Conservation (phyloP, 2,797 vertebrate species). For the Mustela erminea region DNA sequence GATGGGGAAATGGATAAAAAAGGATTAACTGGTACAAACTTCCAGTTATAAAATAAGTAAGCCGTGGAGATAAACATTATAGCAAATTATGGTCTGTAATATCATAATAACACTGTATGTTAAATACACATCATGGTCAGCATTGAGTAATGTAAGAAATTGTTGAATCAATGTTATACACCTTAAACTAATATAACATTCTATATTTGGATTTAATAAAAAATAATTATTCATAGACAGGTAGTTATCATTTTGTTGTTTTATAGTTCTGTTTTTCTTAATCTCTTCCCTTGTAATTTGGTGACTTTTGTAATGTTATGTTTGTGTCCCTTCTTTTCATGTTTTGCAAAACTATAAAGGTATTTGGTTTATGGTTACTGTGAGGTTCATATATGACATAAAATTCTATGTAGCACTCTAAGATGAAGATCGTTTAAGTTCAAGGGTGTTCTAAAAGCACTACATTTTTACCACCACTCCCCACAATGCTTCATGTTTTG, state of each 20-base stretch:
- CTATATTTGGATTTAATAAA: neutral
- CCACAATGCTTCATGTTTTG: neutral
- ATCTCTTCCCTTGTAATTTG: neutral
- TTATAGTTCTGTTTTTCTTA: neutral
- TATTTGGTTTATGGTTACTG: neutral
- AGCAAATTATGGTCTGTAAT: neutral
- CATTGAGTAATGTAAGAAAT: neutral
- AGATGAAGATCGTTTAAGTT: neutral
- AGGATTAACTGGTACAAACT: neutral
- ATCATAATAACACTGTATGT: neutral
- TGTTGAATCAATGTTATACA: neutral
- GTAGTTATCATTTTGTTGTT: neutral
- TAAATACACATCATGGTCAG: neutral
- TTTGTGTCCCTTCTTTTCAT: neutral
- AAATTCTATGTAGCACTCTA: neutral
- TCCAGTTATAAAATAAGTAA: neutral
- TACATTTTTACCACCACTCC: neutral
- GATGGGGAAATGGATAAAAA: neutral
- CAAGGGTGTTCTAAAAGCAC: neutral
- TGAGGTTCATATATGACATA: neutral
- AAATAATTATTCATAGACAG: neutral
- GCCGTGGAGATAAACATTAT: neutral
- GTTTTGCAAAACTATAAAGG: neutral
- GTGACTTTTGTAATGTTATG: neutral
- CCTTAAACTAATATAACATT: neutral